Percentiles rank a stretch among this genome's conserved stretches.
Evolutionary conservation across 2,797 vertebrate genomes (phyloP).

Genomic region (Arnoldichthys spilopterus): DNA sequence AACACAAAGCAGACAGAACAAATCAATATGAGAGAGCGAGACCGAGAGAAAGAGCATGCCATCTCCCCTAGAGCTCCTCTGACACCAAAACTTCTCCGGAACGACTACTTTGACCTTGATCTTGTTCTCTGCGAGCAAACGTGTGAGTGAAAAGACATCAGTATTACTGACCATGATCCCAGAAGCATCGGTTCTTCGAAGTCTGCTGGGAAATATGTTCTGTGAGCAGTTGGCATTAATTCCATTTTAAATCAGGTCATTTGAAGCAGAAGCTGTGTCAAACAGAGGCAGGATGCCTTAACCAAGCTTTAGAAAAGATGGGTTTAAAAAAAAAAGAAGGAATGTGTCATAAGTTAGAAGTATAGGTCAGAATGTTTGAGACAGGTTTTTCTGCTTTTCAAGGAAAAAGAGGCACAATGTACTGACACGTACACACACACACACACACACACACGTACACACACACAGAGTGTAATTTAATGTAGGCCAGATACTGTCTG

Average conservation of each 20-base stretch:
- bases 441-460: background rate
- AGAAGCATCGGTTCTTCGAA: background rate
- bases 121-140: background rate
- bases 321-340: background rate
- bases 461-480: background rate
- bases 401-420: background rate
- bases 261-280: background rate
- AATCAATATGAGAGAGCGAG: slow-evolving; percentile 8
- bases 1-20: background rate
- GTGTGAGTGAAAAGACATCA: background rate
- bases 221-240: slow-evolving; percentile 15
- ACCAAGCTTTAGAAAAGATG: background rate
- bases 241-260: slow-evolving; percentile 6
- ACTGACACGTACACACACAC: background rate
- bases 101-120: slow-evolving; percentile 63
- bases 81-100: slow-evolving; percentile 34
- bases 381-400: background rate
- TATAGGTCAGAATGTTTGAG: background rate
- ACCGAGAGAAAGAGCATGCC: background rate
- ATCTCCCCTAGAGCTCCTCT: background rate
- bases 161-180: background rate
- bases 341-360: background rate
- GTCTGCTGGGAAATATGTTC: slow-evolving; percentile 4
- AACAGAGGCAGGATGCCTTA: background rate
- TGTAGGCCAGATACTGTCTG: slow-evolving; percentile 22